Evolutionary conservation across 1,140 invertebrate species (phyloP), one percentile per base, ranked within the genome.

Genomic region (Drosophila ercepeae): DNA sequence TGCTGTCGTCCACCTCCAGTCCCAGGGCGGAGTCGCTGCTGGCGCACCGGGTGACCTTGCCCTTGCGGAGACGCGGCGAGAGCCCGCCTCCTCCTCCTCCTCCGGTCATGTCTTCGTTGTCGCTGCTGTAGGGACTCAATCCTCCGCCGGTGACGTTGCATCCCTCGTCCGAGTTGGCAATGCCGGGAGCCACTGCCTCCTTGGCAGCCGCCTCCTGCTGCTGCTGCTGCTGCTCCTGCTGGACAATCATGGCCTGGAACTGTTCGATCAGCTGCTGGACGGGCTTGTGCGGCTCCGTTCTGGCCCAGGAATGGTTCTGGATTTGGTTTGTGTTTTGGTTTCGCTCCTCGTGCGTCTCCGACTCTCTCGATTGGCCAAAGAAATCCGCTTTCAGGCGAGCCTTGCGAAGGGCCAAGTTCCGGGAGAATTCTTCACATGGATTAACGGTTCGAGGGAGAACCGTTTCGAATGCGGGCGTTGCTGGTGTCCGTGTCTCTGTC

Each of bases 141-240:
- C 86, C 89, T 13, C 81, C 54, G 0, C 75, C 32, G 2, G 69
- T 61, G 5, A 73, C 76, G 49, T 75, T 84, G 60, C 76, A 91
- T 21, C 90, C 90, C 46, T 91, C 90, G 23, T 91, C 90, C 21
- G 90, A 90, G 57, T 78, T 90, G 79, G n/a, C n/a, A n/a, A n/a
- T n/a, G n/a, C n/a, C n/a, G n/a, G n/a, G 76, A 74, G 46, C 45
- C 73, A 50, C 51, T 88, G 70, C 45, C 51, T 32, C 51, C 25
- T 19, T 19, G 41, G 6, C n/a, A 41, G 4, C 13, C 29, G 36
- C 36, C n/a, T 39, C 36, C 36, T 39, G 13, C 53, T 45, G 57
- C 41, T 53, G 29, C 16, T 49, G 44, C 23, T 73, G 50, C 18
- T 69, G 64, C 9, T 54, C 42, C 68, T 86, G 81, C 54, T 86